Percentiles rank a stretch among this genome's conserved stretches.
Conservation (phyloP, 2,113 vertebrate species). For the Tautogolabrus adspersus region DNA sequence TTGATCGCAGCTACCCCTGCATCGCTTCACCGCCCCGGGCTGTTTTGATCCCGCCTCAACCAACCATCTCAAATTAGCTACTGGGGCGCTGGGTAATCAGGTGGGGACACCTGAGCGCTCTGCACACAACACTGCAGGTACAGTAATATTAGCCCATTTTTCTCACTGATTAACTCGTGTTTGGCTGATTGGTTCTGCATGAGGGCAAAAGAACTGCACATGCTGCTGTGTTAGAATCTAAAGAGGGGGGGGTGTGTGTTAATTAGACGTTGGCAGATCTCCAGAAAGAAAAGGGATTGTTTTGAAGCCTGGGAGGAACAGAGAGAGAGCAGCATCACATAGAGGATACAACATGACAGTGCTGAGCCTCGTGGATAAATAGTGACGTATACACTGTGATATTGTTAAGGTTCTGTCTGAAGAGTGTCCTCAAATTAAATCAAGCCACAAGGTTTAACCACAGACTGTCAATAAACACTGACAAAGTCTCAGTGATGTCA, state of each 20-base stretch:
- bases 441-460: too few species aligned
- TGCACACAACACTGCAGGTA: constrained; percentile 21
- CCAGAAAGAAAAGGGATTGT: constrained; percentile 14
- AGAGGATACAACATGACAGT: neutral
- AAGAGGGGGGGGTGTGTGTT: constrained; percentile 20
- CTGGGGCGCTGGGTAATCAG: constrained; percentile 21
- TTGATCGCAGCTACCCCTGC: constrained; percentile 18
- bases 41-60: constrained; percentile 38
- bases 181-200: constrained; percentile 51
- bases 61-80: constrained; percentile 28
- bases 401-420: neutral
- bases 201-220: constrained; percentile 26
- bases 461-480: too few species aligned
- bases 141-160: constrained; percentile 24
- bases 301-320: neutral
- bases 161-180: constrained; percentile 45
- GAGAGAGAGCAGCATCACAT: neutral
- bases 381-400: neutral
- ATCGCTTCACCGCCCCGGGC: neutral
- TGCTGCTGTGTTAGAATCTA: constrained; percentile 22
- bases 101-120: neutral
- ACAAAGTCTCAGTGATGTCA: too few species aligned
- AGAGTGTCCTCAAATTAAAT: too few species aligned
- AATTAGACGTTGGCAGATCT: constrained; percentile 53
- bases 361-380: neutral